phyloP scores from a whole-genome alignment of 2,113 vertebrate genomes.

The Corythornis madagascariensis region DNA sequence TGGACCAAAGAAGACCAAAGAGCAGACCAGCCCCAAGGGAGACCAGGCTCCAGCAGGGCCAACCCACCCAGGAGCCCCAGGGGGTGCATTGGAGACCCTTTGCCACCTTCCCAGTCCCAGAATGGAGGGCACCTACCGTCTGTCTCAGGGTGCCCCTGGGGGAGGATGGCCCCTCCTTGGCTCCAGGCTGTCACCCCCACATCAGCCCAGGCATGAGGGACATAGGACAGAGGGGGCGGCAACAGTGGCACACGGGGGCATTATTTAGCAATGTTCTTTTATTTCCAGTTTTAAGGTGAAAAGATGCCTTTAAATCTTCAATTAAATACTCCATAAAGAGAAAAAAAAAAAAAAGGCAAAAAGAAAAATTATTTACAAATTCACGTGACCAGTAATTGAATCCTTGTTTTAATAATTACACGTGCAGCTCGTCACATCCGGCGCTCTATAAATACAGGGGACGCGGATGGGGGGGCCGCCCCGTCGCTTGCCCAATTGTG shows the following conservation, averaged over 20 bases:
- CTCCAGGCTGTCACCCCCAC: not conserved
- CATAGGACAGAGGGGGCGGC: not conserved
- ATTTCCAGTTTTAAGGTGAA: conserved; percentile 90
- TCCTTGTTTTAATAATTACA: conserved; percentile 84
- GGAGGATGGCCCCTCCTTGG: not conserved
- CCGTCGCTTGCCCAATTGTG: conserved; percentile 51
- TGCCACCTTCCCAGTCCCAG: not conserved
- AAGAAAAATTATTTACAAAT: conserved; percentile 85
- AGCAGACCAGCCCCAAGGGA: accelerated
- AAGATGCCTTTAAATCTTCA: conserved; percentile 88
- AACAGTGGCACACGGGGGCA: conserved; percentile 63
- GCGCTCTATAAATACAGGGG: conserved; percentile 86
- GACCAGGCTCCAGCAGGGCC: not conserved
- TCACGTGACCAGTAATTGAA: conserved; percentile 85
- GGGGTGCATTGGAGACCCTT: not conserved
- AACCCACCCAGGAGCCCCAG: not conserved
- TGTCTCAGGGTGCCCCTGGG: not conserved
- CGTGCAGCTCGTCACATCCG: conserved; percentile 80
- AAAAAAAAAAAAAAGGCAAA: conserved; percentile 61
- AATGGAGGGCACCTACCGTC: not conserved
- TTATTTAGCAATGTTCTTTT: conserved; percentile 77
- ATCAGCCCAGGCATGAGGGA: not conserved
- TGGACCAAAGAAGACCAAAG: not conserved
- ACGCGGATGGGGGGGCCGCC: conserved; percentile 70
- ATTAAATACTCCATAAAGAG: conserved; percentile 94